phyloP scores from a whole-genome alignment of 2,113 vertebrate species.

The Condylura cristata region DNA sequence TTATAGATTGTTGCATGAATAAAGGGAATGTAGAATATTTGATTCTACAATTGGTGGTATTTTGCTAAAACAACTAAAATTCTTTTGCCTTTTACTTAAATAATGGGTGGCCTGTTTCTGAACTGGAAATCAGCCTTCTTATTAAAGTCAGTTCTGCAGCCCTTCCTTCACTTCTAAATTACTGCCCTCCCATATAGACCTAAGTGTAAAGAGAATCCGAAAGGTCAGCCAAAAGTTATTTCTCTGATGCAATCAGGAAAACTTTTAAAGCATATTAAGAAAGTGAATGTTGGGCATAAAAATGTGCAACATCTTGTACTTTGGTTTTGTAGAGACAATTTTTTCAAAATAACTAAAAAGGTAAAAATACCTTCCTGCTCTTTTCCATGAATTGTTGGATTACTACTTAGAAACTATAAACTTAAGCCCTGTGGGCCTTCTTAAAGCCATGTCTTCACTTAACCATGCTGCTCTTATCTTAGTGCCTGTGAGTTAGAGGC shows the following conservation, averaged over 20 bases:
- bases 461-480: neutral
- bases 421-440: neutral
- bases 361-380: neutral
- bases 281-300: neutral
- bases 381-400: conserved; percentile 10
- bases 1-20: neutral
- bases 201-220: neutral
- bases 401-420: neutral
- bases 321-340: neutral
- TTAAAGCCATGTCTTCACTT: neutral
- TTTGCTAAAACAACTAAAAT: neutral
- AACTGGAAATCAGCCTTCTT: neutral
- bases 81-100: neutral
- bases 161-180: neutral
- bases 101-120: neutral
- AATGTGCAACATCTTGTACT: neutral
- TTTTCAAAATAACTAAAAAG: conserved; percentile 25
- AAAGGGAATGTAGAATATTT: neutral
- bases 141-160: neutral
- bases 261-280: neutral
- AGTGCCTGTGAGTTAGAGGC: neutral
- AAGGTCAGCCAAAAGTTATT: neutral
- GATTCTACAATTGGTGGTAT: neutral
- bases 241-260: neutral
- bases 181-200: neutral